A percentile compares a stretch with the other conserved stretches of the same genome.
Evolutionary conservation across 92 coral and sea anemone species (phyloP).

Genomic region (Epizoanthus stellaris): DNA sequence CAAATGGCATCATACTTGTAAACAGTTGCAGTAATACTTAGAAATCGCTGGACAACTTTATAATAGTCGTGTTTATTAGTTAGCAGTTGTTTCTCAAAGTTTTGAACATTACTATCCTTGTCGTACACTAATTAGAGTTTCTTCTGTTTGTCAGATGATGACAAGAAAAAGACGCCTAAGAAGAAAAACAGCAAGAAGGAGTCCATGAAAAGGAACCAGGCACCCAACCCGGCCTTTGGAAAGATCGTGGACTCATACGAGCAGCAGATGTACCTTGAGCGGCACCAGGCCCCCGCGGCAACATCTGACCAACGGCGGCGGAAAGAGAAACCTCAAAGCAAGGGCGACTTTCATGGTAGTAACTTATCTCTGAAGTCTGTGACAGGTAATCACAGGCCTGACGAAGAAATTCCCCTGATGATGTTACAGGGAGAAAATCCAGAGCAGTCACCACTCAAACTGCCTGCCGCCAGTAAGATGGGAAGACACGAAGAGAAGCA

Average conservation of each 20-base stretch:
- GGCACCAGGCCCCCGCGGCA: constrained; percentile 7
- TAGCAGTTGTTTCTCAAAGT: not conserved
- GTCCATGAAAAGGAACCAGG: not conserved
- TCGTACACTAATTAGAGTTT: not conserved
- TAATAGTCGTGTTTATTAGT: not conserved
- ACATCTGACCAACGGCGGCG: not conserved
- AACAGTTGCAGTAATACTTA: too few species aligned
- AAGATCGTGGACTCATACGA: constrained; percentile 21
- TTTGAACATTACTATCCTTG: not conserved
- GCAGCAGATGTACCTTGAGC: constrained; percentile 12
- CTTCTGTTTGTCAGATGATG: not conserved
- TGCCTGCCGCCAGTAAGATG: not conserved
- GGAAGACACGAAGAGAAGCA: not conserved
- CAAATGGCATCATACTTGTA: too few species aligned
- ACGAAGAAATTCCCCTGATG: constrained; percentile 22
- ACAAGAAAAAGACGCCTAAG: not conserved
- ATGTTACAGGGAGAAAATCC: not conserved
- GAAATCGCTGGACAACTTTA: too few species aligned
- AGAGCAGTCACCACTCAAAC: not conserved
- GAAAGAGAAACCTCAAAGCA: not conserved
- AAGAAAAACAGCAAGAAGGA: constrained; percentile 5
- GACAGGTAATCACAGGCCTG: constrained; percentile 1
- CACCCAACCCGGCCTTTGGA: constrained; percentile 20
- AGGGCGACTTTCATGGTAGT: not conserved
- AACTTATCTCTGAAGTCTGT: not conserved